These are phyloP conservation scores for Nycteola revayana DNA, from an alignment of 2,888 invertebrate genomes.

Conservation along the genomic window DNA sequence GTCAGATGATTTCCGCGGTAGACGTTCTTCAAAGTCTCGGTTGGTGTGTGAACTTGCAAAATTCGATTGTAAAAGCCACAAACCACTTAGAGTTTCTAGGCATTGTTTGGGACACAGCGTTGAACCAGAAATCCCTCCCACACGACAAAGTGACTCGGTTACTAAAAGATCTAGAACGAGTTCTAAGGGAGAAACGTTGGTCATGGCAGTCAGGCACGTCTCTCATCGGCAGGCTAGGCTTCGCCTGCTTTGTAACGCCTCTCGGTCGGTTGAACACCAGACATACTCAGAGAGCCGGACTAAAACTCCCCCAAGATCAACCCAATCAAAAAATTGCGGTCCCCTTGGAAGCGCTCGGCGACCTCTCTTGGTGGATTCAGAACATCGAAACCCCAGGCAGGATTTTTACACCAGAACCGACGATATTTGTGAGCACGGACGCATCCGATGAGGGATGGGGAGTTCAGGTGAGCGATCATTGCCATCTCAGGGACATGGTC, in stretches of 20 bases:
- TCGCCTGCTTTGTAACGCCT: constrained; percentile 17
- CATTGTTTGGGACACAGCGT: constrained; percentile 17
- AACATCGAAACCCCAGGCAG: constrained; percentile 13
- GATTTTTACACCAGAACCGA: constrained; percentile 9
- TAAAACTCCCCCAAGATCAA: constrained; percentile 1
- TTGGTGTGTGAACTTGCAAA: constrained; percentile 12
- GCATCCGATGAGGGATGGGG: constrained; percentile 31
- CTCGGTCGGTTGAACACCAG: constrained; percentile 14
- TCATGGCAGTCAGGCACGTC: constrained; percentile 13
- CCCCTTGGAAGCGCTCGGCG: constrained; percentile 3
- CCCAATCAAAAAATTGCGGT: not conserved
- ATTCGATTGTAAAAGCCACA: constrained; percentile 4
- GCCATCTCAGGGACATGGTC: constrained; percentile 13
- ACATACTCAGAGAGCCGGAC: constrained; percentile 12
- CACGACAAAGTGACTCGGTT: constrained; percentile 9
- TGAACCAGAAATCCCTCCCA: constrained; percentile 6
- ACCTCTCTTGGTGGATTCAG: constrained; percentile 18
- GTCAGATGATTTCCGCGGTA: constrained; percentile 7
- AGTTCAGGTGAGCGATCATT: constrained; percentile 8
- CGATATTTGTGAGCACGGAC: constrained; percentile 24
- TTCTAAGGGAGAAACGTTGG: constrained; percentile 5
- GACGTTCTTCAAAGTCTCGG: constrained; percentile 8
- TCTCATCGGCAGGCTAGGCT: constrained; percentile 16
- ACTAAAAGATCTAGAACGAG: not conserved
- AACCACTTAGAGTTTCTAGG: constrained; percentile 20